A percentile compares a stretch with the other conserved stretches of the same genome.
phyloP scores from a whole-genome alignment of 2,797 vertebrate genomes.

The Peromyscus aztecus region DNA sequence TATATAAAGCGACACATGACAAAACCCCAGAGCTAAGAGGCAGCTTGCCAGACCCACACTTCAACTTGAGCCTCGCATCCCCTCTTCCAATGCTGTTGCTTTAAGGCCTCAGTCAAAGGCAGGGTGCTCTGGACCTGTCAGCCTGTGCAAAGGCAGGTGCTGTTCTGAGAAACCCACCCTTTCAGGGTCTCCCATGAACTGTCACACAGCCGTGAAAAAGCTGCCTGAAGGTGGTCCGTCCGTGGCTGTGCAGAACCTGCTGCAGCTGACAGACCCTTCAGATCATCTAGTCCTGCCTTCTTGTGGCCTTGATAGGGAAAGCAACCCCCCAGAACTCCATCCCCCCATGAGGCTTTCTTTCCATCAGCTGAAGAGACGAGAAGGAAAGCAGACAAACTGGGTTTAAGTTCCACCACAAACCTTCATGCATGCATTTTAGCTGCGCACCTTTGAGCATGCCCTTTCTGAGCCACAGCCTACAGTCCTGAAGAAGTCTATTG shows the following conservation, averaged over 20 bases:
- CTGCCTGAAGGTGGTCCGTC: background rate
- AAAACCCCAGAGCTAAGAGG: background rate
- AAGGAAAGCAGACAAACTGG: background rate
- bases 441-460: slow-evolving; percentile 9
- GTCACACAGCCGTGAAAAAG: background rate
- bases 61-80: background rate
- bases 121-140: background rate
- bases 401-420: background rate
- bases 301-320: background rate
- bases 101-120: background rate
- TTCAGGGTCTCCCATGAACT: slow-evolving; percentile 4
- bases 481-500: background rate
- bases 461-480: slow-evolving; percentile 24
- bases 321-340: background rate
- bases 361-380: background rate
- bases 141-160: background rate
- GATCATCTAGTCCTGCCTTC: background rate
- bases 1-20: background rate
- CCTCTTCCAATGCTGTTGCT: background rate
- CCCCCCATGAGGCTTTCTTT: background rate
- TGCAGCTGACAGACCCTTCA: background rate
- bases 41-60: background rate
- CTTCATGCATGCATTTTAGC: background rate
- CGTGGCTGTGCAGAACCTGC: background rate
- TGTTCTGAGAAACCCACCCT: background rate